Base-by-base conservation (phyloP, 2,888 invertebrate genomes). In the Julus scandinavius region DNA sequence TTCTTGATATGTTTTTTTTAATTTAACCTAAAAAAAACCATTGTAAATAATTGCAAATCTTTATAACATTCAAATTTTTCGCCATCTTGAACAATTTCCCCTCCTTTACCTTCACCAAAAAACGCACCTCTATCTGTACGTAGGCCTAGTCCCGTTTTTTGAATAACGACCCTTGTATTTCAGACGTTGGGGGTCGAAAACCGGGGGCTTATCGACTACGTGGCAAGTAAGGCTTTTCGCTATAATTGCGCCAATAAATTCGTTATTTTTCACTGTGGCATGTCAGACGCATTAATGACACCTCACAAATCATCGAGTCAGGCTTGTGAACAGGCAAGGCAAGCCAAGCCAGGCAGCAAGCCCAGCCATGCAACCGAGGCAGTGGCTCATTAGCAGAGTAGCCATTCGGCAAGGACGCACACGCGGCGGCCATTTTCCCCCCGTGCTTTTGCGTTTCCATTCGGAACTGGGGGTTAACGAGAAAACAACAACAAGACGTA, bases 231-330 rank as follows among this genome's bases (percentile, higher is more conserved):
- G 29, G 29, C 29, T 29, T 80, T 72, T 45, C 89, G 86, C 83
- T 87, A 88, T 89, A 89, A 89, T 89, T 89, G 89, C 89, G 85
- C 88, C 89, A 89, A 89, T 89, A 89, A 89, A 89, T 89, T 89
- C 87, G 89, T 89, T 89, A 89, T 89, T 89, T 89, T 89, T 89
- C 89, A 89, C 89, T 89, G 54, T 54, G 54, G 88, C 88, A 89
- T 89, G 89, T 89, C 89, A 89, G 89, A 89, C 89, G 88, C 86
- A 89, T 89, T 89, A 89, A 89, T 89, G 89, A 89, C 89, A 89
- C 89, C 89, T 89, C 89, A 89, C 89, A 89, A 89, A 89, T 89
- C 89, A 89, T 89, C 87, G 87, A 83, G 89, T 49, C 87, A 87
- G 29, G 83, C 83, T 38, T 83, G 3, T 13, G 40, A 29, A 40